phyloP scores from a whole-genome alignment of 35 echinoderm and acorn worm genomes.

The Anneissia japonica region DNA sequence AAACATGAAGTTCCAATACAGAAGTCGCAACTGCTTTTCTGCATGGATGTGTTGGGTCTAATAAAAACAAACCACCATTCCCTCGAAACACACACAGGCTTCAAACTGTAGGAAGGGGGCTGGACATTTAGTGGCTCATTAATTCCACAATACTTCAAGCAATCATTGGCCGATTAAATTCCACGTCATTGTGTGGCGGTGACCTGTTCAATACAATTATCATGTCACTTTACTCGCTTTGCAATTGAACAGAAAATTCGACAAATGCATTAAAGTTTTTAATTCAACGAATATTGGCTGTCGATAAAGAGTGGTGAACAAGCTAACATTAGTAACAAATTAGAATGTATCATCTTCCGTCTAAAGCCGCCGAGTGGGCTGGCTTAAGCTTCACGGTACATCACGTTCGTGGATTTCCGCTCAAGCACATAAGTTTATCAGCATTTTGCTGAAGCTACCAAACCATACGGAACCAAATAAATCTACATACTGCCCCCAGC shows the following conservation, averaged over 20 bases:
- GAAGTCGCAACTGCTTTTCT: not conserved
- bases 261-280: not conserved
- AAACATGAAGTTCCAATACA: not conserved
- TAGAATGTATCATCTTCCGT: not conserved
- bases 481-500: not conserved
- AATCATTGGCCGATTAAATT: not conserved
- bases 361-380: not conserved
- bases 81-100: not conserved
- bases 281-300: not conserved
- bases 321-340: not conserved
- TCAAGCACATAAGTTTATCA: not conserved
- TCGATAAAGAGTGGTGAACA: not conserved
- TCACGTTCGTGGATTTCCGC: not conserved
- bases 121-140: not conserved
- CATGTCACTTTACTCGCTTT: not conserved
- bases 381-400: not conserved
- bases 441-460: not conserved
- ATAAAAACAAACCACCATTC: not conserved
- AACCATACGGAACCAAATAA: not conserved
- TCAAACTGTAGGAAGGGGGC: not conserved
- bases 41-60: not conserved
- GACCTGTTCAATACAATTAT: not conserved
- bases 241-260: too few relatives aligned
- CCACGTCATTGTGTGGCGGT: not conserved
- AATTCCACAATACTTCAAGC: not conserved